Evolutionary conservation across 2,797 vertebrate genomes (phyloP).

Genomic region (Alca torda): DNA sequence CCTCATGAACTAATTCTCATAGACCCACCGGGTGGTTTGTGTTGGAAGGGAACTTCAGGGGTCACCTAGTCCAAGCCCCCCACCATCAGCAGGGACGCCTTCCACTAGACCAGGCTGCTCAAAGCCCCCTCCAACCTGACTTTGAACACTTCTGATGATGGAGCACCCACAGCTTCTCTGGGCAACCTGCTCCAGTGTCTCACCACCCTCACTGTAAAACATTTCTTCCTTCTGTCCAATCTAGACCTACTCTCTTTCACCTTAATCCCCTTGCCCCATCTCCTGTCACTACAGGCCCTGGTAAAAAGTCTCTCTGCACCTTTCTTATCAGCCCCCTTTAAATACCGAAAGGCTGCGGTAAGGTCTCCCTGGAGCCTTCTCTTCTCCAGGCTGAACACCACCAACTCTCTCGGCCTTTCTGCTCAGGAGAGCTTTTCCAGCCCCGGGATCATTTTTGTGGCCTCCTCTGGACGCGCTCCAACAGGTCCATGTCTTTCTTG

Average conservation of each 20-base stretch:
- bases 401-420: background rate
- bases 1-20: rapidly evolving
- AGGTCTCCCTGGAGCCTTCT: background rate
- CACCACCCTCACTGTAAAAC: background rate
- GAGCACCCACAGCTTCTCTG: background rate
- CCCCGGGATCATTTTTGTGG: too few relatives aligned
- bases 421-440: background rate
- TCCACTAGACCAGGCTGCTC: background rate
- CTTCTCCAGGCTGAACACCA: background rate
- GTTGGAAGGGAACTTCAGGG: background rate
- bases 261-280: background rate
- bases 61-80: background rate
- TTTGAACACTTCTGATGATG: background rate
- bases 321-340: background rate
- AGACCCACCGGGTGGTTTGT: background rate
- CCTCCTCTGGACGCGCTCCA: background rate
- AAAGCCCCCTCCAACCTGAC: background rate
- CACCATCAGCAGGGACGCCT: background rate
- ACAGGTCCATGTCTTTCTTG: background rate
- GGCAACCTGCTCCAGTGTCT: background rate
- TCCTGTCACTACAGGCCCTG: background rate
- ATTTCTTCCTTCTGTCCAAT: background rate
- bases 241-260: background rate
- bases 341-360: background rate
- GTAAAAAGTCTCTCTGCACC: background rate